Conservation (phyloP, 2,113 vertebrate genomes). For the Todiramphus saurophagus region DNA sequence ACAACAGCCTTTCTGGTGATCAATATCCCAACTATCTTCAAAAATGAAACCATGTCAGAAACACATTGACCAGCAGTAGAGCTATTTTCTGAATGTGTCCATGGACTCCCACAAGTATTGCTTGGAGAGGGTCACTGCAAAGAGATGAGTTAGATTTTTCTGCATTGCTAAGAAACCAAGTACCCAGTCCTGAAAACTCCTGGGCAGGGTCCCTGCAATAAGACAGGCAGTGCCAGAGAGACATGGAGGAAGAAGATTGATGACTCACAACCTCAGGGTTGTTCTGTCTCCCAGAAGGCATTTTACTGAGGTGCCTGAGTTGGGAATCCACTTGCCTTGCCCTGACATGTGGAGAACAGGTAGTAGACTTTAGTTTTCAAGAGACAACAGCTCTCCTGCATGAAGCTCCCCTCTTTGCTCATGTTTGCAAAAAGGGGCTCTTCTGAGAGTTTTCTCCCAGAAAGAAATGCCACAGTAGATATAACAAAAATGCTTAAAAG, state of each 20-base stretch:
- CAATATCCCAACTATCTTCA: background rate
- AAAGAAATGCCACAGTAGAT: background rate
- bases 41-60: background rate
- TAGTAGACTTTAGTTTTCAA: background rate
- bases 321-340: background rate
- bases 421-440: background rate
- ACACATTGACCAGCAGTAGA: background rate
- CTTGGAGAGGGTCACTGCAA: background rate
- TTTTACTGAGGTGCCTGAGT: background rate
- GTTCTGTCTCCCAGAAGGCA: background rate
- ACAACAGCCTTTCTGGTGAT: background rate
- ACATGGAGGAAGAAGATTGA: background rate
- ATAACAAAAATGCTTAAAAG: background rate
- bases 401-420: background rate
- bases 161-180: background rate
- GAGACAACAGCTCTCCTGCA: background rate
- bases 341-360: background rate
- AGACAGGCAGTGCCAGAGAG: background rate
- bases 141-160: background rate
- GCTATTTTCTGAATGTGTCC: background rate
- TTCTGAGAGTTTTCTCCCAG: background rate
- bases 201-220: background rate
- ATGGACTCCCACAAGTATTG: background rate
- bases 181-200: background rate
- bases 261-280: background rate